These are phyloP conservation scores for Etheostoma perlongum DNA, from an alignment of 2,797 vertebrate species.

Conservation along the genomic window DNA sequence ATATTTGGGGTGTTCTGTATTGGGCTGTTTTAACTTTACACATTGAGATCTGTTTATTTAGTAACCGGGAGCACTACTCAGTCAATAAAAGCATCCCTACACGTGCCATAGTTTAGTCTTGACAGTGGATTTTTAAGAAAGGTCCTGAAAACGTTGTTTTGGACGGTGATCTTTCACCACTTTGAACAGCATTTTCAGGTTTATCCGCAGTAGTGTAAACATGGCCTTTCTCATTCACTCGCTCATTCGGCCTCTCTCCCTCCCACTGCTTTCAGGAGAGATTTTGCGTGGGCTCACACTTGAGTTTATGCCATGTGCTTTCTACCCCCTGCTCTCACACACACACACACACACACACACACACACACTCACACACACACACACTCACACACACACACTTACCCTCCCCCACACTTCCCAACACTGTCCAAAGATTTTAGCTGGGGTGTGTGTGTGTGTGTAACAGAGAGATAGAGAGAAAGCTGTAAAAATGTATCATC, in stretches of 20 bases:
- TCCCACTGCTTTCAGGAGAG: slow-evolving; percentile 79
- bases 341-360: slow-evolving; percentile 30
- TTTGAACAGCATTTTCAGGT: slow-evolving; percentile 46
- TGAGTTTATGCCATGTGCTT: slow-evolving; percentile 82
- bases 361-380: slow-evolving; percentile 38
- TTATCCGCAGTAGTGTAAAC: slow-evolving; percentile 52
- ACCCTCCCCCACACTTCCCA: slow-evolving; percentile 63
- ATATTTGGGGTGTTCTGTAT: neutral
- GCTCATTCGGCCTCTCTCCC: slow-evolving; percentile 65
- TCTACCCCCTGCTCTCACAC: slow-evolving; percentile 61
- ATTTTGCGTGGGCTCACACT: slow-evolving; percentile 81
- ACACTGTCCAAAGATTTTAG: slow-evolving; percentile 64
- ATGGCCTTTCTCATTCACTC: slow-evolving; percentile 72
- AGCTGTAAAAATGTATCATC: slow-evolving; percentile 25
- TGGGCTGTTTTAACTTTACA: neutral
- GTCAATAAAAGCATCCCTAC: neutral
- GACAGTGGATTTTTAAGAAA: neutral
- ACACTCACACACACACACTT: slow-evolving; percentile 24
- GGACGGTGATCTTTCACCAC: slow-evolving; percentile 24
- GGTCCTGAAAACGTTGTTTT: neutral
- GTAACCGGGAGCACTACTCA: neutral
- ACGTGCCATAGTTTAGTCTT: neutral
- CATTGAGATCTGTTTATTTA: neutral
- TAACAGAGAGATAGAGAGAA: slow-evolving; percentile 15
- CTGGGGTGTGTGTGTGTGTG: slow-evolving; percentile 49